Evolutionary conservation across 2,888 invertebrate species (phyloP).

Genomic region (Limnephilus rhombicus): DNA sequence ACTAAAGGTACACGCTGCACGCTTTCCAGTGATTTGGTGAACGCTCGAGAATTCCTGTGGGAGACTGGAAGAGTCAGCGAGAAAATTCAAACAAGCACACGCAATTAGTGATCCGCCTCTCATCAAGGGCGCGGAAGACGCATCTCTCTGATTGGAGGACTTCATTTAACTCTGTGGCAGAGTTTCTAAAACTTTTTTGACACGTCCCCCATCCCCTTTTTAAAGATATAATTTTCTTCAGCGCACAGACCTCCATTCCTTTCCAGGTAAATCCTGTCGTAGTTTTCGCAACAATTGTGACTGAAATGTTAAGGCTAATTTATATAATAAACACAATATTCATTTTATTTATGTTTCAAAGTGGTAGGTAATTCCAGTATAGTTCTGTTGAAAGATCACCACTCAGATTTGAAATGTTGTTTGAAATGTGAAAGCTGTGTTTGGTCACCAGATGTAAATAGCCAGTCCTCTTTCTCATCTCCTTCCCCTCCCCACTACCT

Average conservation of each 20-base stretch:
- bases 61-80: neutral
- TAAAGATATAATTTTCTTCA: neutral
- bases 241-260: neutral
- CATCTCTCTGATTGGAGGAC: neutral
- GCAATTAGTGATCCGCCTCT: neutral
- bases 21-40: neutral
- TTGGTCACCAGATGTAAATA: too few relatives aligned
- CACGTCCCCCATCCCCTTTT: neutral
- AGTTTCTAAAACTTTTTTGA: neutral
- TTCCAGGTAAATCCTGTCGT: neutral
- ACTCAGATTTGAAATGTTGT: too few relatives aligned
- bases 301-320: too few relatives aligned
- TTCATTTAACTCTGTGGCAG: neutral
- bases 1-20: neutral
- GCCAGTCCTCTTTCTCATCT: too few relatives aligned
- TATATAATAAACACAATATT: too few relatives aligned
- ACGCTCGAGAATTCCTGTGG: neutral
- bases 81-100: neutral
- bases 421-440: too few relatives aligned
- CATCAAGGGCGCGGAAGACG: neutral
- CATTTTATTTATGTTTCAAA: too few relatives aligned
- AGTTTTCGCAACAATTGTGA: neutral
- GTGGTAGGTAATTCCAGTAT: too few relatives aligned
- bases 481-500: too few relatives aligned
- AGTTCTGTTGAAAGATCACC: too few relatives aligned